Evolutionary conservation across 2,888 invertebrate species (phyloP), one percentile per base, ranked within the genome.

Genomic region (Phalera bucephala): DNA sequence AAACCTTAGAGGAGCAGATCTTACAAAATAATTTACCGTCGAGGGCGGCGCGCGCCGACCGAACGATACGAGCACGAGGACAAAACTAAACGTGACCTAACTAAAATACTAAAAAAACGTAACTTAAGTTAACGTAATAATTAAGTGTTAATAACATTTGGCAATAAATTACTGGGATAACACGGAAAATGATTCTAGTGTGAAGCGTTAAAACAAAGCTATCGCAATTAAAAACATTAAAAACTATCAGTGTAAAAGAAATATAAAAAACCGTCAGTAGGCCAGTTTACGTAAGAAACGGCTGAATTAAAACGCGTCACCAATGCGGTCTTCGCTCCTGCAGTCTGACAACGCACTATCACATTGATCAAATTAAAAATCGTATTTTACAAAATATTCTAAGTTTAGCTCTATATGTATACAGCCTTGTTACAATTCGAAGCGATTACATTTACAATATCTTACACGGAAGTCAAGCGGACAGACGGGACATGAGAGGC

Each of bases 111-210:
- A 73, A 73, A 25, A 15, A 37, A 48, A 30, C 35, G 45, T 53
- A 51, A 64, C 56, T 52, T 64, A 62, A 72, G 69, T 65, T 72
- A 71, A 72, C 69, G 63, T 29, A 19, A 29, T 10, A 19, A 11
- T 29, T 67, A 70, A 73, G 75, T 84, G 83, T 83, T 85, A 83
- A 83, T 85, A 86, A 88, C 86, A 86, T 86, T 87, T 88, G 87
- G 85, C 85, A 88, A 88, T 88, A 87, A 88, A 88, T 88, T 88
- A 87, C 82, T 85, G 80, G 74, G 80, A 85, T 81, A 84, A 82
- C 78, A 81, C 81, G 71, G n/a, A 84, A 79, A 80, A 78, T 78
- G 78, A 76, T 77, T 68, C 76, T 75, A 75, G 80, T 72, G 73
- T 68, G 63, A 80, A 82, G 75, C 74, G 60, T 72, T 72, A 74